These are phyloP conservation scores for Rutilus rutilus DNA, from an alignment of 2,113 vertebrate genomes.

Conservation along the genomic window DNA sequence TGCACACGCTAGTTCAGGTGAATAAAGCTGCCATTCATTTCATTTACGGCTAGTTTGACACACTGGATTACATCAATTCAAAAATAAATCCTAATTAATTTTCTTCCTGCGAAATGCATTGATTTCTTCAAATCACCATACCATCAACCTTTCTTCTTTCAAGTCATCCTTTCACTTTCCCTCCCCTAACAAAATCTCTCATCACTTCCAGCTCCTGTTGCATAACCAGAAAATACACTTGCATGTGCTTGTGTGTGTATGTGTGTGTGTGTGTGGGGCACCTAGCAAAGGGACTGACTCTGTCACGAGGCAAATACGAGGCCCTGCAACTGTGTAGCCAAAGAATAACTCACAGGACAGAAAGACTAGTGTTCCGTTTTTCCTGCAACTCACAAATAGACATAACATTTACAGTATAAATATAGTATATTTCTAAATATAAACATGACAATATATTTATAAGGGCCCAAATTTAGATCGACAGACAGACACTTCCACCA, in stretches of 20 bases:
- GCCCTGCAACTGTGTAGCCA: not conserved
- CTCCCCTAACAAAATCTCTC: not conserved
- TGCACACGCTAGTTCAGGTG: not conserved
- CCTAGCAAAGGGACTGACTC: conserved; percentile 14
- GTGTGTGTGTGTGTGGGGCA: not conserved
- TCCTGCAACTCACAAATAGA: not conserved
- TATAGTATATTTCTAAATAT: too few species aligned
- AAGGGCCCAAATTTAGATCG: too few species aligned
- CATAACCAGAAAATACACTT: conserved; percentile 25
- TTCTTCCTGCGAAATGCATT: not conserved
- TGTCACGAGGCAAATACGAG: conserved; percentile 2
- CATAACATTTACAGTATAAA: too few species aligned
- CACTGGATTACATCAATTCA: not conserved
- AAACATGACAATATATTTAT: too few species aligned
- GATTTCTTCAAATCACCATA: not conserved
- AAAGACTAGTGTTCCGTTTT: not conserved
- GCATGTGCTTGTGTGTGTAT: not conserved
- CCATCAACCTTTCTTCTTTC: not conserved
- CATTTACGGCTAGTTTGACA: not conserved
- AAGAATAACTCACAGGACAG: conserved; percentile 11
- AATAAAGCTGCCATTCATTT: conserved; percentile 33
- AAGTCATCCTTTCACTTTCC: not conserved
- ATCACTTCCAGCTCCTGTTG: conserved; percentile 6
- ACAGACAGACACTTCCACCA: too few species aligned
- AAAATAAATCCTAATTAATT: not conserved